phyloP scores from a whole-genome alignment of 2,888 invertebrate genomes.

The Aporophyla nigra region DNA sequence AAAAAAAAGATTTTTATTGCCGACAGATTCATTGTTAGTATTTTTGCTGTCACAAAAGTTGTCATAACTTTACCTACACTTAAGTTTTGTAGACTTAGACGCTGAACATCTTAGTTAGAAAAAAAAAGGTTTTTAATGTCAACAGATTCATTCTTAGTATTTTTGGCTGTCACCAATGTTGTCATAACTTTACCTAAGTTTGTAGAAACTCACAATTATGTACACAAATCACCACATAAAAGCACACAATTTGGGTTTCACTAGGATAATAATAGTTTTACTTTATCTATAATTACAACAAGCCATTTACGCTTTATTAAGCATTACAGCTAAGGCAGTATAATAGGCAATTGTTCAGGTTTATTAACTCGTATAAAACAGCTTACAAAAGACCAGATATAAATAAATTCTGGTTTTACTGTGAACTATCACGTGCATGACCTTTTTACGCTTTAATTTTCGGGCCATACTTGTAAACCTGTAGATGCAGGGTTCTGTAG shows the following conservation, averaged over 20 bases:
- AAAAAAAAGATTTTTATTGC: no score
- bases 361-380: slow-evolving; percentile 17
- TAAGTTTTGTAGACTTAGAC: no score
- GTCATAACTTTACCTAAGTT: background rate
- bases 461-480: slow-evolving; percentile 17
- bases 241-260: slow-evolving; percentile 1
- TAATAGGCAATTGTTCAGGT: slow-evolving; percentile 31
- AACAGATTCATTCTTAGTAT: background rate
- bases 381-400: slow-evolving; percentile 11
- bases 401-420: slow-evolving; percentile 12
- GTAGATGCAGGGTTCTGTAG: slow-evolving; percentile 4
- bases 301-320: slow-evolving; percentile 39
- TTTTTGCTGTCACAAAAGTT: no score
- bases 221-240: slow-evolving; percentile 19
- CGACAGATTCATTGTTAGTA: no score
- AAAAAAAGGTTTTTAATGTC: no score
- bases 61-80: no score
- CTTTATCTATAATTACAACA: slow-evolving; percentile 25
- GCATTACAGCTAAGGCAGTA: slow-evolving; percentile 15
- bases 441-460: slow-evolving; percentile 46
- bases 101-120: no score
- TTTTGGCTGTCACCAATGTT: background rate
- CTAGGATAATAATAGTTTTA: slow-evolving; percentile 14
- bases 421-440: slow-evolving; percentile 54
- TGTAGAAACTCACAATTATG: no score